A percentile compares a stretch with the other conserved stretches of the same genome.
phyloP scores from a whole-genome alignment of 2,888 invertebrate genomes.

The Polymixis flavicincta region DNA sequence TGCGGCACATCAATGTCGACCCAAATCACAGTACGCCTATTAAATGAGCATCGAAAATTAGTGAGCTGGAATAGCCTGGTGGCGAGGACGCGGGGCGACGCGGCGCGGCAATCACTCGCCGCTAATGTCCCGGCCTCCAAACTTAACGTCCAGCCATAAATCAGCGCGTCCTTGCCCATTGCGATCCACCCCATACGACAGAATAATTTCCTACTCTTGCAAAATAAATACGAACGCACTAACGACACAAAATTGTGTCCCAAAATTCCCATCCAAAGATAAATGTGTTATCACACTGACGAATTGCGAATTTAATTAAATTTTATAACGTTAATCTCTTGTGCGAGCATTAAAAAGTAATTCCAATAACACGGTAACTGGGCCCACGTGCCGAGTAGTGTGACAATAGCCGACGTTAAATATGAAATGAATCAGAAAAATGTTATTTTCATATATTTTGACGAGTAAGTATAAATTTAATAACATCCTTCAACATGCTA shows the following conservation, averaged over 20 bases:
- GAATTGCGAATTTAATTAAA: conserved; percentile 78
- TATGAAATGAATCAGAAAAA: conserved; percentile 45
- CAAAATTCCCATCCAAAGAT: conserved; percentile 64
- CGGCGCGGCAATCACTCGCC: conserved; percentile 71
- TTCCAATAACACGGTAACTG: conserved; percentile 69
- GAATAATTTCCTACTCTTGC: conserved; percentile 73
- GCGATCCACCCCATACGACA: conserved; percentile 70
- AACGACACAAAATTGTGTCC: conserved; percentile 69
- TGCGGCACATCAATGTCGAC: conserved; percentile 27
- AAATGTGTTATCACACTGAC: conserved; percentile 69
- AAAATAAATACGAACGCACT: conserved; percentile 72
- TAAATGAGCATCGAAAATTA: conserved; percentile 59
- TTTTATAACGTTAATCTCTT: conserved; percentile 75
- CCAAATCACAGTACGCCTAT: conserved; percentile 40
- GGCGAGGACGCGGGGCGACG: conserved; percentile 6
- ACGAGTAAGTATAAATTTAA: conserved; percentile 50
- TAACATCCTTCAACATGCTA: background rate
- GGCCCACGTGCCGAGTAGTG: conserved; percentile 62
- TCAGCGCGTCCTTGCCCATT: conserved; percentile 75
- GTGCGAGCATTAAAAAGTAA: conserved; percentile 76
- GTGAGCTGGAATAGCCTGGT: conserved; percentile 36
- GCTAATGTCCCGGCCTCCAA: conserved; percentile 76
- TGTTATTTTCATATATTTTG: conserved; percentile 50
- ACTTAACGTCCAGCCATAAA: conserved; percentile 80
- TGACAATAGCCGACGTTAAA: conserved; percentile 40